Percentiles rank a stretch among this genome's conserved stretches.
These are phyloP conservation scores for Aethina tumida DNA, from an alignment of 1,140 invertebrate species.

Conservation along the genomic window DNA sequence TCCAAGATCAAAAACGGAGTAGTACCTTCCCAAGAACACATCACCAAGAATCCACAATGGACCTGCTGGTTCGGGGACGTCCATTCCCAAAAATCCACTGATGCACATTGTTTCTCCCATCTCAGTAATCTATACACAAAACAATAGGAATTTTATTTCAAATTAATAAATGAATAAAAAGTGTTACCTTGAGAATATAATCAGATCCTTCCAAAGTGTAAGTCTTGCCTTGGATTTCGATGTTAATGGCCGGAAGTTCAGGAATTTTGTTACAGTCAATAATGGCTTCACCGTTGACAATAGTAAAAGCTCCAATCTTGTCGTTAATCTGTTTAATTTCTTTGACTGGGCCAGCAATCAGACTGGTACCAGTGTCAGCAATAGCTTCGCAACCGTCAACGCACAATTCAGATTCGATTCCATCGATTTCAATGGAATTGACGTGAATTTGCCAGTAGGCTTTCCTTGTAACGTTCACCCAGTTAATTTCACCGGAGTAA, in stretches of 20 bases:
- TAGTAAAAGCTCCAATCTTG: slow-evolving; percentile 71
- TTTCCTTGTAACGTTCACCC: slow-evolving; percentile 73
- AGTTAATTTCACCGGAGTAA: slow-evolving; percentile 85
- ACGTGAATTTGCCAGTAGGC: slow-evolving; percentile 92
- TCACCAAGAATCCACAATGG: slow-evolving; percentile 94
- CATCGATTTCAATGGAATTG: too few relatives aligned
- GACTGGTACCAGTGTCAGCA: slow-evolving; percentile 94
- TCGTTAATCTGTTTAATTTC: slow-evolving; percentile 79
- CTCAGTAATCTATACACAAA: slow-evolving; percentile 43
- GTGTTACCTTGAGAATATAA: slow-evolving; percentile 71
- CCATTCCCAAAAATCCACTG: slow-evolving; percentile 93
- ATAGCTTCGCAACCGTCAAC: slow-evolving; percentile 79
- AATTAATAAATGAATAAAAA: slow-evolving; percentile 11
- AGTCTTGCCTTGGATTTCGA: slow-evolving; percentile 64
- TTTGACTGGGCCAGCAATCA: slow-evolving; percentile 80
- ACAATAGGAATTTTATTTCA: background rate
- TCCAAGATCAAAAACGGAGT: slow-evolving; percentile 90
- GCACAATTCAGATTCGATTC: slow-evolving; percentile 55
- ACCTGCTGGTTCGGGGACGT: slow-evolving; percentile 82
- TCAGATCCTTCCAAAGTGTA: slow-evolving; percentile 75
- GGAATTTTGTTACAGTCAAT: slow-evolving; percentile 64
- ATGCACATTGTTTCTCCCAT: slow-evolving; percentile 80
- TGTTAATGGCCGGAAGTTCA: slow-evolving; percentile 67
- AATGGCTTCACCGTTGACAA: slow-evolving; percentile 70
- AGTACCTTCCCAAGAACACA: slow-evolving; percentile 93